Percentiles rank a stretch among this genome's conserved stretches.
Evolutionary conservation across 2,113 vertebrate genomes (phyloP).

Genomic region (Notechis scutatus): DNA sequence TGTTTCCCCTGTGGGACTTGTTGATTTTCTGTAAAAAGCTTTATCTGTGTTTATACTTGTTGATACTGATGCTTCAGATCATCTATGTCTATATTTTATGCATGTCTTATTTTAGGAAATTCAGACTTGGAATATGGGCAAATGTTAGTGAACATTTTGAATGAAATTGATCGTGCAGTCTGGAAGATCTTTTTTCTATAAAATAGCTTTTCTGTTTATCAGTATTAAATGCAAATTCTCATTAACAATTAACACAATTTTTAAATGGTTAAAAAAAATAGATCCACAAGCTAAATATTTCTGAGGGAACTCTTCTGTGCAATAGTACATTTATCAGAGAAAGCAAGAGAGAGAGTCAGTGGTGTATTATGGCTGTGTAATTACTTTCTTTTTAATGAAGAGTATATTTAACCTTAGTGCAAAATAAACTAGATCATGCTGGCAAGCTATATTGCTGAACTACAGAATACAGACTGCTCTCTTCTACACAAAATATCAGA

Average conservation of each 20-base stretch:
- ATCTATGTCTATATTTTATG: constrained; percentile 44
- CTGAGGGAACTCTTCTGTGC: background rate
- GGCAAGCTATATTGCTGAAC: constrained; percentile 4
- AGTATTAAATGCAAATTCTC: constrained; percentile 53
- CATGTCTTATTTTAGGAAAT: constrained; percentile 40
- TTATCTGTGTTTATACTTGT: constrained; percentile 56
- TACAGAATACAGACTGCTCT: constrained; percentile 12
- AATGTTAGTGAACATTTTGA: constrained; percentile 46
- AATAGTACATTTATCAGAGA: constrained; percentile 5
- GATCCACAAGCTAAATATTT: constrained; percentile 45
- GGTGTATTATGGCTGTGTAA: constrained; percentile 21
- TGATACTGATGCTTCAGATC: constrained; percentile 54
- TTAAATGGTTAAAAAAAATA: constrained; percentile 41
- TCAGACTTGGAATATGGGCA: constrained; percentile 43
- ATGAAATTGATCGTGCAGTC: constrained; percentile 21
- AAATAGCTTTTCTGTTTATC: constrained; percentile 30
- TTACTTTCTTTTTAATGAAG: constrained; percentile 43
- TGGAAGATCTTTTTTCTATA: constrained; percentile 13
- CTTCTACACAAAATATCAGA: background rate
- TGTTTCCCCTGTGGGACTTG: constrained; percentile 33
- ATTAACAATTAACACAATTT: constrained; percentile 55
- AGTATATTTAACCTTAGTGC: constrained; percentile 42
- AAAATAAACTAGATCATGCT: constrained; percentile 32
- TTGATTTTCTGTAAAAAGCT: constrained; percentile 43
- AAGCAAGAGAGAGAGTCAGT: background rate